Percentiles rank a stretch among this genome's conserved stretches.
phyloP scores from a whole-genome alignment of 2,113 vertebrate species.

The Notarius quadriscutis region DNA sequence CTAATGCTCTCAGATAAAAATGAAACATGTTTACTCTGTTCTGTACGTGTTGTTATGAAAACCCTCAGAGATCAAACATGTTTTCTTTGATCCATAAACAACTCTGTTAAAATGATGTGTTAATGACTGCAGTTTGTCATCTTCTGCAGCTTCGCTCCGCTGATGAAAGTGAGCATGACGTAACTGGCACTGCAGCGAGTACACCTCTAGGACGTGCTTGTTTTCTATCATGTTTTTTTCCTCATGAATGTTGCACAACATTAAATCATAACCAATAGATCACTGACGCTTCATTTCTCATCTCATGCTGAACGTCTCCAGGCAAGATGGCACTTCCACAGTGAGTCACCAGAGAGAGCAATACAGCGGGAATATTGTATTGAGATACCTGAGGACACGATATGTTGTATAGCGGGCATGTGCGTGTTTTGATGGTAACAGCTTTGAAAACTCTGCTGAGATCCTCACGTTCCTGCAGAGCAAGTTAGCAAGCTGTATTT shows the following conservation, averaged over 20 bases:
- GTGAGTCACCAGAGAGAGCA: constrained; percentile 13
- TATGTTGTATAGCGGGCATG: neutral
- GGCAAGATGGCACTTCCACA: constrained; percentile 14
- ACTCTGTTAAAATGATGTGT: too few species aligned
- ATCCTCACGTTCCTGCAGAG: neutral
- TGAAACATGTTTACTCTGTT: neutral
- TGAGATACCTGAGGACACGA: neutral
- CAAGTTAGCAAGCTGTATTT: constrained; percentile 5
- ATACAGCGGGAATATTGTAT: neutral
- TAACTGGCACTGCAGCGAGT: constrained; percentile 9
- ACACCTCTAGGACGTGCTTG: neutral
- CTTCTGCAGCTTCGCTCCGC: neutral
- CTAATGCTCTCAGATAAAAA: neutral
- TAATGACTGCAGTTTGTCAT: neutral
- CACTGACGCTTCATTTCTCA: constrained; percentile 16
- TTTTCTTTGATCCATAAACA: too few species aligned
- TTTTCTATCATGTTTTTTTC: neutral
- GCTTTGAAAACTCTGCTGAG: constrained; percentile 13
- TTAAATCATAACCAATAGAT: constrained; percentile 19
- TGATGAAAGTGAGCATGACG: neutral
- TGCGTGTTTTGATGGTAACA: neutral
- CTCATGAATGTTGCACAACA: constrained; percentile 23
- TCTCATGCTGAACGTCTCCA: constrained; percentile 8
- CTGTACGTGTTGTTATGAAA: neutral
- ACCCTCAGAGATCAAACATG: neutral